Percentiles rank a stretch among this genome's conserved stretches.
phyloP scores from a whole-genome alignment of 2,797 vertebrate genomes.

The Thamnophis elegans region DNA sequence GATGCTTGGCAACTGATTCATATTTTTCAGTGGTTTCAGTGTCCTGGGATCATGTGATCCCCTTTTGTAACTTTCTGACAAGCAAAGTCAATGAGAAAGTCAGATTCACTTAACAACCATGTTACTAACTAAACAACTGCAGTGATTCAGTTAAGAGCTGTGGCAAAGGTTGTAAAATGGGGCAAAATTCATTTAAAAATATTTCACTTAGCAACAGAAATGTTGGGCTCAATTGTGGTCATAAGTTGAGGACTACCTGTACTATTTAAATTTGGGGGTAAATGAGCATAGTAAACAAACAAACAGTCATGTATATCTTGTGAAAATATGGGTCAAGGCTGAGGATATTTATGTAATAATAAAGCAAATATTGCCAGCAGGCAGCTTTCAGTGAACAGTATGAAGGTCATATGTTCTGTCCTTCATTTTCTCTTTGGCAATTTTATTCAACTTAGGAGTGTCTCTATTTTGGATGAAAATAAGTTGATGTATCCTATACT shows the following conservation, averaged over 20 bases:
- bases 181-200: background rate
- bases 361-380: background rate
- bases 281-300: background rate
- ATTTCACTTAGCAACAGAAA: background rate
- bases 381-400: background rate
- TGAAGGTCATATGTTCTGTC: background rate
- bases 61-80: background rate
- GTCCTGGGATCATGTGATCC: background rate
- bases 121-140: too few species aligned
- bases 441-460: background rate
- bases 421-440: fast-evolving
- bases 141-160: too few species aligned
- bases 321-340: background rate
- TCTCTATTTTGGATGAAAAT: background rate
- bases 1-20: background rate
- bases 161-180: background rate
- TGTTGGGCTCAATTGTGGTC: background rate
- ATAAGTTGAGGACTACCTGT: background rate
- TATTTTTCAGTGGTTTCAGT: background rate
- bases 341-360: background rate
- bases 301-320: background rate
- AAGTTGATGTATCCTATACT: background rate
- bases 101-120: background rate
- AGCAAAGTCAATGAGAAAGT: background rate
- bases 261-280: background rate